Evolutionary conservation across 2,113 vertebrate species (phyloP), one percentile per base, ranked within the genome.

Genomic region (Lucifuga dentata): DNA sequence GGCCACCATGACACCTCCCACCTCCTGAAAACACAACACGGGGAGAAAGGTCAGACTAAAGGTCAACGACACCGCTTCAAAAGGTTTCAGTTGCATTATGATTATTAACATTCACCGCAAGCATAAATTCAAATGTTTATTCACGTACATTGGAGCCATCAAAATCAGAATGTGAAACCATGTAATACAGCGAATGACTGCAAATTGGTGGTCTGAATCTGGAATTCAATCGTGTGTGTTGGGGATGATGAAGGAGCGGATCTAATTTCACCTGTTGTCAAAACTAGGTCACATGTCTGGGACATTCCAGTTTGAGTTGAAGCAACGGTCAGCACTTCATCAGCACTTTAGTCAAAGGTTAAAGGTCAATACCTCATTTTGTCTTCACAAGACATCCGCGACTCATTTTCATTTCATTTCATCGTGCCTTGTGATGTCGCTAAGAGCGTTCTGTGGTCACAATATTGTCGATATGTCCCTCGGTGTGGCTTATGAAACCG

Each of bases 1-100:
- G 40, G 67, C 72, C 78, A 80, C 73, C 86, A 81, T 88, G 73
- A 69, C 79, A 80, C 76, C 48, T 62, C 66, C 50, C 50, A 36
- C 64, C 73, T 80, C 85, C 88, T 90, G 53, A 49, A 84, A 85
- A 19, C 44, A 73, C 61, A 80, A 80, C 51, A 73, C 1, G 8
- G 17, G n/a, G 57, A 39, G 39, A 67, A 3, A 56, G 60, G 66
- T 89, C 48, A 87, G 49, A 41, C 11, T 20, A 2, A 2, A 50
- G 11, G 17, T 48, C 17, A 11, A 5, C 11, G n/a, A 38, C 6
- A 33, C 6, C 16, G 35, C 17, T 45, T 44, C 11, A 32, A 5
- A 56, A 24, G 15, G 3, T 19, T 19, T 35, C 33, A 8, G 33
- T 35, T 2, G 33, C 33, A 2, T 35, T 35, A 8, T 11, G 2